Conservation (phyloP, 2,888 invertebrate species). For the Dinocampus coccinellae region DNA sequence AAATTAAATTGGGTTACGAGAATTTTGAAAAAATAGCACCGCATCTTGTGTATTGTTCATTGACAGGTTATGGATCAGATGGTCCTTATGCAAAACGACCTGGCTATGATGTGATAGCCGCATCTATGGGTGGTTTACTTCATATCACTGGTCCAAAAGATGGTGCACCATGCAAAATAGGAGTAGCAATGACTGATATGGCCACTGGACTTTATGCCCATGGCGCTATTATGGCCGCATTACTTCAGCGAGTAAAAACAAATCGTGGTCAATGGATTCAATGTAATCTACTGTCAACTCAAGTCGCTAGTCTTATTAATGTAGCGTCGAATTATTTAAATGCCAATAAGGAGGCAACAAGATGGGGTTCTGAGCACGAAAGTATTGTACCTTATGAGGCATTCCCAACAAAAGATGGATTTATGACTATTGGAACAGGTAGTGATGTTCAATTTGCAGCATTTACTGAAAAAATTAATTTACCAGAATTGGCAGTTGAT, state of each 20-base stretch:
- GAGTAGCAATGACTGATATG: conserved; percentile 93
- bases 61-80: conserved; percentile 90
- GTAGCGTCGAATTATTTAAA: conserved; percentile 92
- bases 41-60: conserved; percentile 89
- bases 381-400: conserved; percentile 96
- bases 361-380: conserved; percentile 94
- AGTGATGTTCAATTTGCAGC: conserved; percentile 85
- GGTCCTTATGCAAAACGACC: conserved; percentile 90
- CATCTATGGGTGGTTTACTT: conserved; percentile 91
- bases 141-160: conserved; percentile 88
- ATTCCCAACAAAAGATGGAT: conserved; percentile 86
- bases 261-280: conserved; percentile 93
- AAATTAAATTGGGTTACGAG: conserved; percentile 85
- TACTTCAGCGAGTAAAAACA: conserved; percentile 82
- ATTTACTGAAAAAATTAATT: conserved; percentile 77
- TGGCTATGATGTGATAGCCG: conserved; percentile 97
- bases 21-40: conserved; percentile 79
- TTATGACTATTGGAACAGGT: conserved; percentile 89
- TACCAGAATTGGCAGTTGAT: conserved; percentile 75
- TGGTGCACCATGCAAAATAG: conserved; percentile 91
- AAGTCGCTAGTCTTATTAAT: conserved; percentile 90
- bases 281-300: conserved; percentile 93
- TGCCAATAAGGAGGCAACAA: conserved; percentile 80
- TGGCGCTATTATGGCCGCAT: conserved; percentile 93
- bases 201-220: conserved; percentile 95